Conservation (phyloP, 2,888 invertebrate species). For the Temnothorax unifasciatus region DNA sequence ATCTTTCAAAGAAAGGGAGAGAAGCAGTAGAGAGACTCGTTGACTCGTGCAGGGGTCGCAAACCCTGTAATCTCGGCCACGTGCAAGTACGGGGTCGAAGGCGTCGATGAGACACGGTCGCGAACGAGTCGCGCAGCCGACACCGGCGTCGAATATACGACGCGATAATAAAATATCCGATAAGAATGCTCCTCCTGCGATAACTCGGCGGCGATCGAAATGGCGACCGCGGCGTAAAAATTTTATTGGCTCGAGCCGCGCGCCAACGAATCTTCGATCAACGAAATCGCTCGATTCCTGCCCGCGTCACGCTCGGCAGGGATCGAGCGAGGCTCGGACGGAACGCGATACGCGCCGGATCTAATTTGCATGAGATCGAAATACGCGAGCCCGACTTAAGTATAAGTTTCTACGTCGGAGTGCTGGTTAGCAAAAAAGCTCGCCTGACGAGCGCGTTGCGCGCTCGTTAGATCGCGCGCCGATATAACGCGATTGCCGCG, state of each 20-base stretch:
- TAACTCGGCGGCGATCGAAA: slow-evolving; percentile 50
- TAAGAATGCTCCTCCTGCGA: slow-evolving; percentile 69
- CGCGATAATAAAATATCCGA: slow-evolving; percentile 74
- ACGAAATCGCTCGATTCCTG: slow-evolving; percentile 22
- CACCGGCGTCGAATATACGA: slow-evolving; percentile 32
- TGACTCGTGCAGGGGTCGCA: slow-evolving; percentile 71
- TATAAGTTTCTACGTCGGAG: slow-evolving; percentile 42
- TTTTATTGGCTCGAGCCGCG: slow-evolving; percentile 49
- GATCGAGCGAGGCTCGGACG: slow-evolving; percentile 55
- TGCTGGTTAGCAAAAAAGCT: slow-evolving; percentile 60
- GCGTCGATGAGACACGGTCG: slow-evolving; percentile 58
- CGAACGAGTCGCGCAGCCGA: slow-evolving; percentile 56
- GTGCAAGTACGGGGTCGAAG: slow-evolving; percentile 74
- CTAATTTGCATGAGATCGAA: slow-evolving; percentile 70
- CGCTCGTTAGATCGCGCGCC: slow-evolving; percentile 56
- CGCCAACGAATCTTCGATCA: slow-evolving; percentile 44
- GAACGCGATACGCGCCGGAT: slow-evolving; percentile 66
- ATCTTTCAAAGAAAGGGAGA: slow-evolving; percentile 73
- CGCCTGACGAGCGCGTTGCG: slow-evolving; percentile 52
- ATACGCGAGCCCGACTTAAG: slow-evolving; percentile 62
- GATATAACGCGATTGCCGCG: slow-evolving; percentile 52
- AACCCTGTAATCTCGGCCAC: slow-evolving; percentile 85
- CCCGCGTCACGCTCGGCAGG: slow-evolving; percentile 28
- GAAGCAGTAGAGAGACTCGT: slow-evolving; percentile 57
- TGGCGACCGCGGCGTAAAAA: slow-evolving; percentile 48